Percentiles rank a stretch among this genome's conserved stretches.
Evolutionary conservation across 2,113 vertebrate species (phyloP).

Genomic region (Oreochromis spilurus): DNA sequence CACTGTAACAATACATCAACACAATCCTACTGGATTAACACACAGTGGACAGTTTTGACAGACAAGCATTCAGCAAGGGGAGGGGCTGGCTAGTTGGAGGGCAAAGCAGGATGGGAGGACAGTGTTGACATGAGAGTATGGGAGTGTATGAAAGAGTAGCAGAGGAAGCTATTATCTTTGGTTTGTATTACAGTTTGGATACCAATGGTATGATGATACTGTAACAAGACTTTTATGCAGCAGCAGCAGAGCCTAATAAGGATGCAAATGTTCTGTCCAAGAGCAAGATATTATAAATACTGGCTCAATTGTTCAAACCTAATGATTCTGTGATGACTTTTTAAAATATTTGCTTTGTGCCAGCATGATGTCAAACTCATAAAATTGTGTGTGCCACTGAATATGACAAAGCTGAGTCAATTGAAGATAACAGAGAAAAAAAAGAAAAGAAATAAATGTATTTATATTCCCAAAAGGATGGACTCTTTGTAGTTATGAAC

Average conservation of each 20-base stretch:
- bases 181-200: slow-evolving; percentile 1
- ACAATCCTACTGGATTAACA: slow-evolving; percentile 61
- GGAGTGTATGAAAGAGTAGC: background rate
- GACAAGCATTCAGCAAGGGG: slow-evolving; percentile 23
- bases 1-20: slow-evolving; percentile 17
- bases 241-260: background rate
- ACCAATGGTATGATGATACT: background rate
- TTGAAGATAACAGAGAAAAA: background rate
- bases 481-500: background rate
- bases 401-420: background rate
- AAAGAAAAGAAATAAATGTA: background rate
- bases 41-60: slow-evolving; percentile 33
- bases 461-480: background rate
- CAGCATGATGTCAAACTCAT: background rate
- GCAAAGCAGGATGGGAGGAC: background rate
- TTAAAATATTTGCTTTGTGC: background rate
- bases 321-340: background rate
- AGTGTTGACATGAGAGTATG: slow-evolving; percentile 6
- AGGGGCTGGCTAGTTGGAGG: background rate
- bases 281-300: background rate
- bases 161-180: background rate
- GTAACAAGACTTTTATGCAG: background rate
- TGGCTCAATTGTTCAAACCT: background rate
- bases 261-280: background rate
- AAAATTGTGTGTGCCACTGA: background rate